phyloP scores from a whole-genome alignment of 2,113 vertebrate genomes.

The Crocuta crocuta region DNA sequence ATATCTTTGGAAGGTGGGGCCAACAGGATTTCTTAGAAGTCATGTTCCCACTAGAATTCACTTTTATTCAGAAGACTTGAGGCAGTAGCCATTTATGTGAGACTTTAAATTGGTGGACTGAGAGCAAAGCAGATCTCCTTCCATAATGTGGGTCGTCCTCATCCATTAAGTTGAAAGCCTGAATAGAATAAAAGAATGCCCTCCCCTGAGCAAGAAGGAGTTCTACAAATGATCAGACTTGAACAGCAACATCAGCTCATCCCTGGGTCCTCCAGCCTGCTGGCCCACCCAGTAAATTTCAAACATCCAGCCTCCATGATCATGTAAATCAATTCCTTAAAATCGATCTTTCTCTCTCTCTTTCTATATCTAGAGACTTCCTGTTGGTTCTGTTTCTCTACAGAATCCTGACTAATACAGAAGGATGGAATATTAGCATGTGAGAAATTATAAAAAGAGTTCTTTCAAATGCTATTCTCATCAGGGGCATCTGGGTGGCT shows the following conservation, averaged over 20 bases:
- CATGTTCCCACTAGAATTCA: background rate
- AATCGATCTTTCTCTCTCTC: background rate
- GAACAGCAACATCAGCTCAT: background rate
- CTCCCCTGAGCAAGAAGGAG: background rate
- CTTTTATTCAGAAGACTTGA: background rate
- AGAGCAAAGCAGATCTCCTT: background rate
- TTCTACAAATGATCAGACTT: background rate
- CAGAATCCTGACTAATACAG: background rate
- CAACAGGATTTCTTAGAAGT: background rate
- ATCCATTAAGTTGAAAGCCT: background rate
- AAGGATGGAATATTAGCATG: background rate
- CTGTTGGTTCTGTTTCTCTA: background rate
- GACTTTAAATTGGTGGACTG: background rate
- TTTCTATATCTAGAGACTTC: background rate
- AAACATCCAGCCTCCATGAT: background rate
- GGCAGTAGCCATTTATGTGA: background rate
- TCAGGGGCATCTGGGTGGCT: no score
- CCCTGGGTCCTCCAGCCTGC: background rate
- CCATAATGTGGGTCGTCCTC: background rate
- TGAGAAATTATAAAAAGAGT: background rate
- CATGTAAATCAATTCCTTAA: background rate
- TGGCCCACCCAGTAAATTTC: background rate
- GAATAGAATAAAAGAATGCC: background rate
- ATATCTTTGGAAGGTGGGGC: background rate
- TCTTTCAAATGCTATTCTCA: background rate